These are phyloP conservation scores for Leptinotarsa juncta DNA, from an alignment of 2,888 invertebrate species.

Conservation along the genomic window DNA sequence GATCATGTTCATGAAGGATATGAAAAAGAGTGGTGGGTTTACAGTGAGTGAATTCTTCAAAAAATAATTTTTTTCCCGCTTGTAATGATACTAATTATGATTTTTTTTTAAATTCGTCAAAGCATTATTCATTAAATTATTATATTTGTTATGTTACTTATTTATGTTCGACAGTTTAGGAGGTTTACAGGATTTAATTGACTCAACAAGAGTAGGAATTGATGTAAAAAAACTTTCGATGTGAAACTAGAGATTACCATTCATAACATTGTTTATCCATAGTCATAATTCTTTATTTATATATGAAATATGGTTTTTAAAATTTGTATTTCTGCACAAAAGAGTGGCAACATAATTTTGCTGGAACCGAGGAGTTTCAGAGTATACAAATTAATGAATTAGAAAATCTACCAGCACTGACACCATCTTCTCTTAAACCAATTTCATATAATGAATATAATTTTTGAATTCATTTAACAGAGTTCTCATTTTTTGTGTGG, in stretches of 20 bases:
- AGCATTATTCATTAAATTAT: slow-evolving; percentile 43
- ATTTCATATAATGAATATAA: too few species aligned
- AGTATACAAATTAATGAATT: too few species aligned
- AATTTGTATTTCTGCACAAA: too few species aligned
- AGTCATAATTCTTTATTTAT: neutral
- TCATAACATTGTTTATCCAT: neutral
- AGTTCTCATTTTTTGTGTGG: neutral
- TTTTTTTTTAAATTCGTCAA: slow-evolving; percentile 31
- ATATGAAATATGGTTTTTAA: neutral
- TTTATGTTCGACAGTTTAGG: neutral
- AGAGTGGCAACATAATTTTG: too few species aligned
- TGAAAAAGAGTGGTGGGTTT: slow-evolving; percentile 98
- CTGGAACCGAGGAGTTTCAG: too few species aligned
- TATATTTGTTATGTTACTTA: slow-evolving; percentile 35
- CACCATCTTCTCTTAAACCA: too few species aligned
- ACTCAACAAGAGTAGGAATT: neutral
- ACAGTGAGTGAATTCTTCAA: slow-evolving; percentile 77
- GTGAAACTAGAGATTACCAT: neutral
- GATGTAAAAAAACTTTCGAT: neutral
- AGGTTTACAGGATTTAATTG: neutral
- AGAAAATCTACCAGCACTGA: too few species aligned
- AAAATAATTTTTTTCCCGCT: slow-evolving; percentile 32
- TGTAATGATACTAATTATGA: slow-evolving; percentile 39
- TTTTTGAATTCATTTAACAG: too few species aligned
- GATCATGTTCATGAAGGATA: slow-evolving; percentile 99